These are phyloP conservation scores for Marisa cornuarietis DNA, from an alignment of 1,140 invertebrate species.

Conservation along the genomic window DNA sequence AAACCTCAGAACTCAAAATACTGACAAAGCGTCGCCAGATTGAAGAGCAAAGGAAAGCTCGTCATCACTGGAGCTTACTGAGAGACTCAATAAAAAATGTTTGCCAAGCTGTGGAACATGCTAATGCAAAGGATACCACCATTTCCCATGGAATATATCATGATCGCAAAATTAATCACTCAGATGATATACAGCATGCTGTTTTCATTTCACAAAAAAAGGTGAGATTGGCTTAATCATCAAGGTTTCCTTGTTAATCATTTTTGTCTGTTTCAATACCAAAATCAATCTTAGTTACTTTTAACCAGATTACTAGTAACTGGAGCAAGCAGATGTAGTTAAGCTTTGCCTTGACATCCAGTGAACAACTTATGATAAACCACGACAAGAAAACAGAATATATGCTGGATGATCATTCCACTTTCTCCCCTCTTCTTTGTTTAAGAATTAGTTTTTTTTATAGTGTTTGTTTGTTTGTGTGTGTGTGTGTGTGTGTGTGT, in stretches of 20 bases:
- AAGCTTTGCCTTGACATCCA: not conserved
- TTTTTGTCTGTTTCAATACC: too few relatives aligned
- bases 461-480: not conserved
- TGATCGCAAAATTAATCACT: constrained; percentile 54
- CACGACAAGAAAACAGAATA: not conserved
- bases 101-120: constrained; percentile 40
- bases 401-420: not conserved
- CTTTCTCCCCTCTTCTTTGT: not conserved
- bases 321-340: too few relatives aligned
- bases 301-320: too few relatives aligned
- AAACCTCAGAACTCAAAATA: constrained; percentile 42
- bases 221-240: constrained; percentile 33
- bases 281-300: too few relatives aligned
- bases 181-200: constrained; percentile 43
- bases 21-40: constrained; percentile 39
- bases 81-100: constrained; percentile 49
- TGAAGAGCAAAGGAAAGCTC: constrained; percentile 45
- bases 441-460: not conserved
- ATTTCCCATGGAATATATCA: constrained; percentile 61
- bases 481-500: not conserved
- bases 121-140: constrained; percentile 48
- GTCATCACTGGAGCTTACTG: constrained; percentile 52
- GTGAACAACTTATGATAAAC: not conserved
- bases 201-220: constrained; percentile 50
- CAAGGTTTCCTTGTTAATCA: too few relatives aligned